Percentiles rank a stretch among this genome's conserved stretches.
Conservation (phyloP, 2,797 vertebrate species). For the Tolypeutes matacus region DNA sequence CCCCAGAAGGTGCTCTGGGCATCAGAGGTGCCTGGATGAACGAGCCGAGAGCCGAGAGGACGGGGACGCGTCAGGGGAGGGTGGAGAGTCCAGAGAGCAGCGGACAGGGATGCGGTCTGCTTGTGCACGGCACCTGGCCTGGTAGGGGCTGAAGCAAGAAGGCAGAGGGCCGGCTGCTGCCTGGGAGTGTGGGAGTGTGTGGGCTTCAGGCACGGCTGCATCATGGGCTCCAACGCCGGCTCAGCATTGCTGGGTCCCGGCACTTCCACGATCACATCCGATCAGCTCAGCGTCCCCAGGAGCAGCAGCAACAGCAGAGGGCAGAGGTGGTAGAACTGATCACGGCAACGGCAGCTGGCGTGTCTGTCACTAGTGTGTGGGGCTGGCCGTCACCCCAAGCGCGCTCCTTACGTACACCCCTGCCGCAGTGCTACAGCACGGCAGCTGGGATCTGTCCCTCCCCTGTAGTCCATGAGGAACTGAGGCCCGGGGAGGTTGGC, state of each 20-base stretch:
- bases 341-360: background rate
- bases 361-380: background rate
- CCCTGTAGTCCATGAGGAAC: background rate
- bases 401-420: background rate
- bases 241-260: background rate
- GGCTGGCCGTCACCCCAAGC: background rate
- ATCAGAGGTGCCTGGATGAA: background rate
- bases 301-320: fast-evolving
- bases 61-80: no score
- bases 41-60: background rate
- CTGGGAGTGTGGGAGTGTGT: no score
- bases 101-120: background rate
- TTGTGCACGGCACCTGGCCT: background rate
- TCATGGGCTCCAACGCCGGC: no score
- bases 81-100: no score
- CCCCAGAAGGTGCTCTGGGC: background rate
- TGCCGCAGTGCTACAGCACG: background rate
- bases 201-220: no score
- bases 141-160: background rate
- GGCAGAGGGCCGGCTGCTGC: background rate
- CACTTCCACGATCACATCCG: background rate
- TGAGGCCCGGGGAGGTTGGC: no score
- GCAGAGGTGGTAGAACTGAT: background rate
- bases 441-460: background rate
- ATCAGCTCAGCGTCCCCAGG: background rate